Evolutionary conservation across 2,888 invertebrate species (phyloP).

Genomic region (Camponotus fellah): DNA sequence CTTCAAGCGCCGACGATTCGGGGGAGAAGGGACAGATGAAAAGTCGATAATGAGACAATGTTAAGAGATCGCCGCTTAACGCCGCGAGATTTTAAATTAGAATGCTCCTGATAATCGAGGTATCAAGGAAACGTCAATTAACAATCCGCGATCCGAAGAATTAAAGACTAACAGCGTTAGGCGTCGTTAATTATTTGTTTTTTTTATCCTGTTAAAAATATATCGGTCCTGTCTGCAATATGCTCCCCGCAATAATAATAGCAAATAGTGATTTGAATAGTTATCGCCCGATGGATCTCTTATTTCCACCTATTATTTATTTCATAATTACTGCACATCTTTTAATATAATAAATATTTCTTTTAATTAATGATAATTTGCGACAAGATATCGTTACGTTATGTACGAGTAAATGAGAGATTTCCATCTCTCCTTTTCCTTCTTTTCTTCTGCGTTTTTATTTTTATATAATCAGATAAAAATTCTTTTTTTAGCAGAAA

Average conservation of each 20-base stretch:
- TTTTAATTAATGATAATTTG: background rate
- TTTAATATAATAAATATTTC: constrained; percentile 19
- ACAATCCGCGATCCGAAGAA: constrained; percentile 32
- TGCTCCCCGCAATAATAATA: constrained; percentile 36
- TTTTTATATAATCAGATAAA: background rate
- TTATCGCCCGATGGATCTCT: constrained; percentile 19
- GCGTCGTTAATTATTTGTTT: constrained; percentile 48
- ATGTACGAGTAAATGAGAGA: too few relatives aligned
- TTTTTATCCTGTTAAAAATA: constrained; percentile 37
- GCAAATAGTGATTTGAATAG: constrained; percentile 44
- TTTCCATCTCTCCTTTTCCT: background rate
- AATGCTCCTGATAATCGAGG: constrained; percentile 45
- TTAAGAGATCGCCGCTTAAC: constrained; percentile 53
- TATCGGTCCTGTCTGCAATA: constrained; percentile 4
- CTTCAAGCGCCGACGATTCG: constrained; percentile 51
- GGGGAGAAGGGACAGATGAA: constrained; percentile 18
- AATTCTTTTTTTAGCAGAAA: background rate
- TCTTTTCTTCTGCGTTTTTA: too few relatives aligned
- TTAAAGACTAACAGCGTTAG: constrained; percentile 38
- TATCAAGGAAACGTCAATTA: constrained; percentile 56
- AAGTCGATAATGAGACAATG: constrained; percentile 55
- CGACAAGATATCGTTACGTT: background rate
- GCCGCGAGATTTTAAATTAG: constrained; percentile 50
- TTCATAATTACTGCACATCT: background rate
- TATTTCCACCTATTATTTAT: constrained; percentile 24